Percentiles rank a stretch among this genome's conserved stretches.
phyloP scores from a whole-genome alignment of 2,113 vertebrate species.

The Eurypyga helias region DNA sequence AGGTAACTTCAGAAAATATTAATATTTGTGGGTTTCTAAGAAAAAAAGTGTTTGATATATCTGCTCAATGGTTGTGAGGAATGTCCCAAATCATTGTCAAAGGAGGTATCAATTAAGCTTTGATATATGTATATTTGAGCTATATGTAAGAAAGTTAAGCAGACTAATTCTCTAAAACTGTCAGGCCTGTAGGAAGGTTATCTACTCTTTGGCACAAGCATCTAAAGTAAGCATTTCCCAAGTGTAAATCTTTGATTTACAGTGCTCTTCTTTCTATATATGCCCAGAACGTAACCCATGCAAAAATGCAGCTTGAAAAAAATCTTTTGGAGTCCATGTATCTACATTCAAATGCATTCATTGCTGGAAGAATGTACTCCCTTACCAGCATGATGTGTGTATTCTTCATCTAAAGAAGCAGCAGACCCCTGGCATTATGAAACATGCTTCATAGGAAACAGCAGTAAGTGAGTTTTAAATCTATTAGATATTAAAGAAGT shows the following conservation, averaged over 20 bases:
- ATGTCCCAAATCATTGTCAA: not conserved
- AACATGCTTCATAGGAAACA: not conserved
- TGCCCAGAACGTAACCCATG: not conserved
- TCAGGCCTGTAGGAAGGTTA: not conserved
- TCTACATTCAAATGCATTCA: not conserved
- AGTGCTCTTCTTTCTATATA: not conserved
- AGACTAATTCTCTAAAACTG: not conserved
- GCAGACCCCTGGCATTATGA: not conserved
- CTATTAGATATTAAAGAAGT: not conserved
- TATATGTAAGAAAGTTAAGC: not conserved
- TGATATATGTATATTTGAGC: not conserved
- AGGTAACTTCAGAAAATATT: not conserved
- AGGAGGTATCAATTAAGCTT: not conserved
- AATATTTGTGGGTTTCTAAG: not conserved
- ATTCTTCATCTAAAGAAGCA: not conserved
- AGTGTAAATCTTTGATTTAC: not conserved
- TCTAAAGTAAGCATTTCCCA: not conserved
- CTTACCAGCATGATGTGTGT: not conserved
- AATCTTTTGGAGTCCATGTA: not conserved
- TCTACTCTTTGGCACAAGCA: not conserved
- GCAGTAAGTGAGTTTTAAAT: not conserved
- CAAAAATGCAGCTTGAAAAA: not conserved
- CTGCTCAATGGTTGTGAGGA: not conserved
- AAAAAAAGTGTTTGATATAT: not conserved
- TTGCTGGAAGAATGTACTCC: not conserved